Evolutionary conservation across 2,113 vertebrate species (phyloP), one percentile per base, ranked within the genome.

Genomic region (Salminus brasiliensis): DNA sequence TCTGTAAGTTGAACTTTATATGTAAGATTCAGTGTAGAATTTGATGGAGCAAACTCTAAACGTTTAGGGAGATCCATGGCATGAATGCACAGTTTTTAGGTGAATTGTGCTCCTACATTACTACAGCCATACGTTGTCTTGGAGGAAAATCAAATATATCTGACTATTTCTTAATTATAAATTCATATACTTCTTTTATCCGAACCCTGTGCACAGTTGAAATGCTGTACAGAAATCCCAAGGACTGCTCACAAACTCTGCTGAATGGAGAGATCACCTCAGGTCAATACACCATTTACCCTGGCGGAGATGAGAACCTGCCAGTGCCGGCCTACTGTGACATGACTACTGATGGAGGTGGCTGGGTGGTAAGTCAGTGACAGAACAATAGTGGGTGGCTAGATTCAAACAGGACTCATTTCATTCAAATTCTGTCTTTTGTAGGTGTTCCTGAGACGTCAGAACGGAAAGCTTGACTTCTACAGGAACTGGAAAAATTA

Each of bases 401-500:
- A 47, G 2, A 21, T 45, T 47, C 0, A 29, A 11, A 15, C 5
- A 45, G 1, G 6, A 11, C 18, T 70, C 47, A 47, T 47, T 7
- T 29, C 18, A 16, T 47, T 70, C 30, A 27, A 47, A 16, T 49
- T 36, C 18, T 0, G 60, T 16, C 76, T 39, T 45, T 68, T 73
- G 2, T 23, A 99, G 97, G 95, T 99, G 81, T 94, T 98, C 82
- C 90, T 98, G 87, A 92, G 96, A 85, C 95, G 97, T 45, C 95
- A 95, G 87, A 95, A 94, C 0, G 97, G 97, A 68, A 94, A 87
- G 10, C 86, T 96, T 53, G 93, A 98, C 32, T 99, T 99, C 93
- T 96, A 94, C 83, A 93, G 82, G 87, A 96, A 98, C 90, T 99
- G 97, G 97, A 98, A 93, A 84, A 93, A 93, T 75, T 99, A 99